phyloP scores from a whole-genome alignment of 2,113 vertebrate genomes.

The Anseranas semipalmata region DNA sequence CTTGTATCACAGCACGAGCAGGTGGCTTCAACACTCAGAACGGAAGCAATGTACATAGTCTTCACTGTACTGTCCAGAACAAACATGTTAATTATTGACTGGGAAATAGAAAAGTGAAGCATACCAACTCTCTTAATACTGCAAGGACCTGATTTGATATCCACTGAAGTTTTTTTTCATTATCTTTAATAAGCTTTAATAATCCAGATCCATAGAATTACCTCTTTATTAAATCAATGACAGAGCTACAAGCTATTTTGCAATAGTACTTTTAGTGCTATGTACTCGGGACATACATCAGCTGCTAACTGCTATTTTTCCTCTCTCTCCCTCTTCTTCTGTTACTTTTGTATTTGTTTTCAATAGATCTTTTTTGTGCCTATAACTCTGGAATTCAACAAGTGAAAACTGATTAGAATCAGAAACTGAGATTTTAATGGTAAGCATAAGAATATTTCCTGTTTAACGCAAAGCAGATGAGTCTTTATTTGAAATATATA shows the following conservation, averaged over 20 bases:
- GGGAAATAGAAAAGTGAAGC: neutral
- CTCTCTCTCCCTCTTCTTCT: neutral
- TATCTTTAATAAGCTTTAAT: constrained; percentile 15
- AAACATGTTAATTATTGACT: neutral
- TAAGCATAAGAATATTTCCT: neutral
- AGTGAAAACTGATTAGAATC: neutral
- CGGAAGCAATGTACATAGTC: neutral
- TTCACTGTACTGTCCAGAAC: neutral
- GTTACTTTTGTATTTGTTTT: neutral
- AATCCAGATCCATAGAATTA: constrained; percentile 6
- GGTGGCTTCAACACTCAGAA: neutral
- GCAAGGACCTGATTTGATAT: neutral
- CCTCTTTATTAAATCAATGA: constrained; percentile 24
- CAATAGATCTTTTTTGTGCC: neutral
- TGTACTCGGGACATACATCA: neutral
- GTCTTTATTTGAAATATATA: neutral
- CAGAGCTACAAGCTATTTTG: neutral
- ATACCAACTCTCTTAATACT: neutral
- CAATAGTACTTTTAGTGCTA: neutral
- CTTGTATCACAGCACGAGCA: fast-evolving
- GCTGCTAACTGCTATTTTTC: neutral
- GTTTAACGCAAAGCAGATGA: neutral
- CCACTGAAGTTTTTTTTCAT: neutral
- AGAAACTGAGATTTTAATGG: neutral
- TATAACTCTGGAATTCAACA: neutral